Evolutionary conservation across 2,113 vertebrate species (phyloP).

Genomic region (Atlantisia rogersi): DNA sequence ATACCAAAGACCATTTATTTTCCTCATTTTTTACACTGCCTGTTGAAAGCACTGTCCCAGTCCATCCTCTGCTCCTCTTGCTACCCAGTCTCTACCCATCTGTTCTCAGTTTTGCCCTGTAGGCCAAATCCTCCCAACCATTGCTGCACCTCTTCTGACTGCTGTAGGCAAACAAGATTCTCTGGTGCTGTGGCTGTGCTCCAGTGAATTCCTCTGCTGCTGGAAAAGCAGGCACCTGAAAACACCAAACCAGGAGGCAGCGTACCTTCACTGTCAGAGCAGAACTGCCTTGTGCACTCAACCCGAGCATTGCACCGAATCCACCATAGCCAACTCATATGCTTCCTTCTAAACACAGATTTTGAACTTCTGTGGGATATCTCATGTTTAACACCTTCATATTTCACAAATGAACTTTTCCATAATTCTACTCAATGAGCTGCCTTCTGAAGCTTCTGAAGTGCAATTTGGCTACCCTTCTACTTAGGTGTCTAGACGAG

Average conservation of each 20-base stretch:
- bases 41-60: not conserved
- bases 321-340: not conserved
- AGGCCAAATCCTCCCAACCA: not conserved
- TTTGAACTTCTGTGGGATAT: not conserved
- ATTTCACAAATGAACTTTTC: not conserved
- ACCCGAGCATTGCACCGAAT: not conserved
- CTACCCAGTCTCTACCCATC: not conserved
- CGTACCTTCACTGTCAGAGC: not conserved
- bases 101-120: not conserved
- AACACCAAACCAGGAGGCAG: not conserved
- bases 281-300: not conserved
- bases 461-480: not conserved
- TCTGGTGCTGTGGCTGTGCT: not conserved
- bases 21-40: not conserved
- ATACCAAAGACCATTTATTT: not conserved
- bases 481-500: accelerated
- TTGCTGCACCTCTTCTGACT: not conserved
- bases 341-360: not conserved
- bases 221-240: not conserved
- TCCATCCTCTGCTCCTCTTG: not conserved
- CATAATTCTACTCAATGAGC: not conserved
- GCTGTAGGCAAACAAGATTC: not conserved
- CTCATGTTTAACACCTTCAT: not conserved
- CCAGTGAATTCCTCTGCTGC: not conserved
- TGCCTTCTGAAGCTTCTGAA: not conserved